phyloP scores from a whole-genome alignment of 1,140 invertebrate species.

The Aricia agestis region DNA sequence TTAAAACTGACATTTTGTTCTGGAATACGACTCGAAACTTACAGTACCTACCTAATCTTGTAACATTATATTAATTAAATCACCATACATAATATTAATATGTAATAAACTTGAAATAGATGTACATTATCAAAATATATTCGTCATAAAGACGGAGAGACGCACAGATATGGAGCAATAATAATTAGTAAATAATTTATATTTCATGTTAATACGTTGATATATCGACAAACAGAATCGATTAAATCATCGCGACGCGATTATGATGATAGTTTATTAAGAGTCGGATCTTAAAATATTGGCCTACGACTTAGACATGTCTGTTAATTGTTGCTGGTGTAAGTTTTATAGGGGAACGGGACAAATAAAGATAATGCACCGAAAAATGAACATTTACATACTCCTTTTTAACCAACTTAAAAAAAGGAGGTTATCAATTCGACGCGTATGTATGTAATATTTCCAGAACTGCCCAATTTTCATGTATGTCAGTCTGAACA shows the following conservation, averaged over 20 bases:
- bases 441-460: too few relatives aligned
- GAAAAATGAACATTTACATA: too few relatives aligned
- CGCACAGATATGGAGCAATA: background rate
- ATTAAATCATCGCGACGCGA: background rate
- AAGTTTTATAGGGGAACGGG: too few relatives aligned
- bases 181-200: conserved; percentile 4
- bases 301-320: background rate
- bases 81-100: background rate
- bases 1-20: background rate
- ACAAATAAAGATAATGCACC: too few relatives aligned
- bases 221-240: background rate
- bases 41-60: background rate
- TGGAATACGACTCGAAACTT: background rate
- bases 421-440: too few relatives aligned
- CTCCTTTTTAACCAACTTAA: too few relatives aligned
- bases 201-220: background rate
- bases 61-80: background rate
- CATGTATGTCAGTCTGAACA: too few relatives aligned
- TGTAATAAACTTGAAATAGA: background rate
- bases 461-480: too few relatives aligned
- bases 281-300: background rate
- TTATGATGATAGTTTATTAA: background rate
- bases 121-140: background rate
- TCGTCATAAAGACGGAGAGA: background rate
- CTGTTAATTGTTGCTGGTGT: background rate